These are phyloP conservation scores for Drosophila quadrilineata DNA, from an alignment of 1,140 invertebrate genomes.

Conservation along the genomic window DNA sequence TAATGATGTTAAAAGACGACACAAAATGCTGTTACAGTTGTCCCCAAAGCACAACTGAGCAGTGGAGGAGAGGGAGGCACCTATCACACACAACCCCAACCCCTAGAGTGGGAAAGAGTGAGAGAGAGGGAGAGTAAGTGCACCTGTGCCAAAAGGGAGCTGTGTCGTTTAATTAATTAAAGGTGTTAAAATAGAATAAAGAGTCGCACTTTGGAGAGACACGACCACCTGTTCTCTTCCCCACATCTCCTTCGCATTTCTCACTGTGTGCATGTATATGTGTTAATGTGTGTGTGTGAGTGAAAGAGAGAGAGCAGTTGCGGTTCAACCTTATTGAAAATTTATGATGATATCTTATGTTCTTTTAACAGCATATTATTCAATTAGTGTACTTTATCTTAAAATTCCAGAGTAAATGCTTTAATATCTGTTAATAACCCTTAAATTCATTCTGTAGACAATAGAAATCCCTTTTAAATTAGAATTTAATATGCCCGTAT, in stretches of 20 bases:
- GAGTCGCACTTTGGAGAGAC: slow-evolving; percentile 51
- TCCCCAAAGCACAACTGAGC: slow-evolving; percentile 11
- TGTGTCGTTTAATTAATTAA: slow-evolving; percentile 75
- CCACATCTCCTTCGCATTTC: slow-evolving; percentile 17
- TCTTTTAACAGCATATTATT: background rate
- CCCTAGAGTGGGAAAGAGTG: no score
- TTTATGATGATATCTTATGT: slow-evolving; percentile 24
- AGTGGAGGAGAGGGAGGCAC: background rate
- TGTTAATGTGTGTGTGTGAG: background rate
- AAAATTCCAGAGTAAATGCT: background rate
- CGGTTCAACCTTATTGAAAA: slow-evolving; percentile 14
- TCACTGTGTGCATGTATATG: background rate
- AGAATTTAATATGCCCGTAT: no score
- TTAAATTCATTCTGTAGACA: no score
- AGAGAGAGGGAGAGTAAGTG: no score
- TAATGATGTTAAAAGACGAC: slow-evolving; percentile 49
- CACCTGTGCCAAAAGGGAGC: slow-evolving; percentile 55
- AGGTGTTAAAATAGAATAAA: slow-evolving; percentile 70
- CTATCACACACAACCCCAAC: background rate
- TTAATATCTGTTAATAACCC: background rate
- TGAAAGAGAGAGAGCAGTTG: background rate
- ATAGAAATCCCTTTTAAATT: no score
- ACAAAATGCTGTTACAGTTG: slow-evolving; percentile 26
- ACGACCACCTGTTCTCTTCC: background rate
- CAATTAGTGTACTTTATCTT: background rate